Evolutionary conservation across 2,888 invertebrate genomes (phyloP), one percentile per base, ranked within the genome.

Genomic region (Philhelius pedissequus): DNA sequence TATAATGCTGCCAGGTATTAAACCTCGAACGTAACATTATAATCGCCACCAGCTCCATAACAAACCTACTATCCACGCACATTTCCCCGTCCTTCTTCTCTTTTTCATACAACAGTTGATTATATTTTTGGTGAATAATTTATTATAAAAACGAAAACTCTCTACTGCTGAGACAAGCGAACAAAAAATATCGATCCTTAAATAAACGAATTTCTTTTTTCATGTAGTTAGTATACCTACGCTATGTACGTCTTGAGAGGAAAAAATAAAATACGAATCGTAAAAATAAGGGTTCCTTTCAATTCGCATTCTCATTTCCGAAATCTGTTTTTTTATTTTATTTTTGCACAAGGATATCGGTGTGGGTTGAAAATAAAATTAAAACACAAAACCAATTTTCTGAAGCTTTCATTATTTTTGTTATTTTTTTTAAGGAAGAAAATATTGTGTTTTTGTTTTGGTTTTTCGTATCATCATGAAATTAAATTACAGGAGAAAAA

Each of bases 71-170:
- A 25, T 20, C 25, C 25, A 32, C 38, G 50, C 62, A 43, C 38
- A 7, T n/a, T 50, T 56, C 9, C 9, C 7, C 27, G 13, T 52
- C 2, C 32, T 45, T n/a, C 35, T 5, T 25, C 18, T n/a, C 30
- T 40, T 68, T 20, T 22, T 45, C 32, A 5, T 11, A 11, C 18
- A 45, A 30, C 40, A 43, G 38, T 43, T 40, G 52, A 62, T 74
- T 71, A 71, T 81, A 71, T 81, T 58, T 71, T 77, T 68, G 48
- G 82, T 77, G 68, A 82, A 82, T 82, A 73, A 82, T 82, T 77
- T 82, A 77, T 77, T 82, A 73, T 60, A 43, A 60, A 77, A 62
- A n/a, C n/a, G n/a, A n/a, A n/a, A n/a, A n/a, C n/a, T n/a, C 71
- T 68, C 68, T 60, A n/a, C 76, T 20, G 60, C 52, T 38, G 45